Evolutionary conservation across 2,888 invertebrate species (phyloP).

Genomic region (Caenorhabditis macrosperma): DNA sequence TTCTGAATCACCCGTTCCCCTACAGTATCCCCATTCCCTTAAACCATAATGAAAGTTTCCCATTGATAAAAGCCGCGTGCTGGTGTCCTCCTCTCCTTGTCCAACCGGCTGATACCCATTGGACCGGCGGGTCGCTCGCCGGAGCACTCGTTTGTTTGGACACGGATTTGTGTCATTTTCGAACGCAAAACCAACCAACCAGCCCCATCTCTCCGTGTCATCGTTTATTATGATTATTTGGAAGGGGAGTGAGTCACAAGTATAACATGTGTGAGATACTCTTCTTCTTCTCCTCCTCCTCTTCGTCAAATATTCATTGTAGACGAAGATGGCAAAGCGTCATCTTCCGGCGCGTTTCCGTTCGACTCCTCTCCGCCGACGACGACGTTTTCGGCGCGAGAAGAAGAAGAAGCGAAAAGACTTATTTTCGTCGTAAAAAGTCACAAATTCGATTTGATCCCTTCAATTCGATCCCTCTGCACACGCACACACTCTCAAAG

Average conservation of each 20-base stretch:
- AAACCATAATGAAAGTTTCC: too few species aligned
- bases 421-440: too few species aligned
- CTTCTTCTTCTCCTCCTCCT: slow-evolving; percentile 22
- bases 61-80: too few species aligned
- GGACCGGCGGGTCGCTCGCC: background rate
- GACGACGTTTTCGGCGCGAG: background rate
- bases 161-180: slow-evolving; percentile 54
- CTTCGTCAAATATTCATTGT: slow-evolving; percentile 52
- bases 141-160: slow-evolving; percentile 27
- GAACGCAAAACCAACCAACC: background rate
- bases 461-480: too few species aligned
- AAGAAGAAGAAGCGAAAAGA: background rate
- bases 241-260: slow-evolving; percentile 21
- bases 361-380: slow-evolving; percentile 8
- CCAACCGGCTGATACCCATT: too few species aligned
- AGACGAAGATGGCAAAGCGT: slow-evolving; percentile 28
- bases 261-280: background rate
- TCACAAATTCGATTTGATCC: slow-evolving; percentile 36
- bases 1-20: too few species aligned
- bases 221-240: slow-evolving; percentile 13
- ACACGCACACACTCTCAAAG: too few species aligned
- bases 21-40: too few species aligned
- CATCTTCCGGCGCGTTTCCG: slow-evolving; percentile 46
- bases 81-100: too few species aligned
- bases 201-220: background rate